Base-by-base conservation (phyloP, 2,113 vertebrate species). In the Ophiodon elongatus region DNA sequence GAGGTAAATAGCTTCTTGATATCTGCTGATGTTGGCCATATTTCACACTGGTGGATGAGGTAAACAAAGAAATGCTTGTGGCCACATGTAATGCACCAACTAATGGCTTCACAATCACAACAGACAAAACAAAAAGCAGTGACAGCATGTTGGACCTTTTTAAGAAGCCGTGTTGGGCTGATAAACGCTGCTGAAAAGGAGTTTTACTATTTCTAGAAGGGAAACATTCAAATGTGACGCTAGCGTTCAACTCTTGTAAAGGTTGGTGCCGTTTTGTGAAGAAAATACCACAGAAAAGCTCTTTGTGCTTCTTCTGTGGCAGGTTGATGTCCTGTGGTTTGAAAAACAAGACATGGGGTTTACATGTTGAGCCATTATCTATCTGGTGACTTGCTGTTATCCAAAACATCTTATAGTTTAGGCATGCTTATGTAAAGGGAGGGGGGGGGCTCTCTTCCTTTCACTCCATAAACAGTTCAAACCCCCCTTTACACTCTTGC, bases 11-110 rank as follows among this genome's bases (percentile, higher is more conserved):
- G 31, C 33, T 65, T 65, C 65, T 54, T 52, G 73, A 56, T 56
- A 17, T 76, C 63, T 56, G 62, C 33, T 76, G 54, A 17, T 43
- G 25, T 31, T 4, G 31, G 33, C n/a, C 60, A 52, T 65, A 76
- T 65, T 65, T 76, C 43, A 76, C 14, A 35, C 31, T 76, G 43
- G 8, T 76, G 59, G 29, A 27, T 21, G 23, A 66, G 15, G n/a
- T 54, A 66, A 66, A 56, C 60, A 73, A 39, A 8, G 17, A 31
- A 43, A 73, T 45, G 37, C 60, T 29, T 0, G 2, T 76, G 73
- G 62, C 73, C 21, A 21, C 19, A 31, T 67, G 65, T 31, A 43
- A 67, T 65, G 33, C 17, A 43, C 35, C 50, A 39, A 39, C 37
- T 45, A 62, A 74, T 74, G 21, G 29, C 45, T 13, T n/a, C n/a